These are phyloP conservation scores for Crotalus viridis DNA, from an alignment of 2,113 vertebrate genomes.

Conservation along the genomic window DNA sequence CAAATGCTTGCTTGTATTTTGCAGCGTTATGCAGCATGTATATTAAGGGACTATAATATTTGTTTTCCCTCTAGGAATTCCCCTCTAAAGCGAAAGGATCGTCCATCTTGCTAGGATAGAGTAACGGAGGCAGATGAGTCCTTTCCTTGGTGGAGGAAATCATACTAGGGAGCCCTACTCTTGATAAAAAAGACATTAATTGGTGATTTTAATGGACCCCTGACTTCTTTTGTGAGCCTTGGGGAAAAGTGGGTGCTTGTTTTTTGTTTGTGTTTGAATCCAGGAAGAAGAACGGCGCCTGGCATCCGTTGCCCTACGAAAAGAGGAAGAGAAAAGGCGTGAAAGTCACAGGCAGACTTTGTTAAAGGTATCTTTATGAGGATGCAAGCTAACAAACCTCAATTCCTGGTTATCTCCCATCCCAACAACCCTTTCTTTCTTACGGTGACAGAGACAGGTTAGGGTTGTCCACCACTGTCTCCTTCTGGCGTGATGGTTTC, in stretches of 20 bases:
- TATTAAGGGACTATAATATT: neutral
- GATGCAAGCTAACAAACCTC: too few species aligned
- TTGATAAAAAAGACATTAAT: neutral
- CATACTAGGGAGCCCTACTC: neutral
- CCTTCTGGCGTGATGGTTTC: neutral
- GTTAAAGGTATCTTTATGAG: constrained; percentile 81
- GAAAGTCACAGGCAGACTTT: constrained; percentile 90
- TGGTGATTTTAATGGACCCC: too few species aligned
- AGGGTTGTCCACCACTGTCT: neutral
- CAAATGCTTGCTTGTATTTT: neutral
- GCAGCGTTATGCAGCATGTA: neutral
- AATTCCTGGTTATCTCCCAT: neutral
- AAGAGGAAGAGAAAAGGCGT: constrained; percentile 95
- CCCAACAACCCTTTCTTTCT: neutral
- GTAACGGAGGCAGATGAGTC: neutral
- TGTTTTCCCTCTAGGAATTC: neutral
- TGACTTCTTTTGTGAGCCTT: neutral
- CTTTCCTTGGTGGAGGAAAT: neutral
- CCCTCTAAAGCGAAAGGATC: neutral
- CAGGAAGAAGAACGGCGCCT: constrained; percentile 98
- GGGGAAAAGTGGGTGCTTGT: neutral
- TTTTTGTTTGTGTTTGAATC: neutral
- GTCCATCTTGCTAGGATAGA: neutral
- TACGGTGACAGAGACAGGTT: neutral
- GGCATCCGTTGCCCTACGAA: constrained; percentile 87